Evolutionary conservation across 2,797 vertebrate genomes (phyloP).

Genomic region (Schizothorax lantsangensis): DNA sequence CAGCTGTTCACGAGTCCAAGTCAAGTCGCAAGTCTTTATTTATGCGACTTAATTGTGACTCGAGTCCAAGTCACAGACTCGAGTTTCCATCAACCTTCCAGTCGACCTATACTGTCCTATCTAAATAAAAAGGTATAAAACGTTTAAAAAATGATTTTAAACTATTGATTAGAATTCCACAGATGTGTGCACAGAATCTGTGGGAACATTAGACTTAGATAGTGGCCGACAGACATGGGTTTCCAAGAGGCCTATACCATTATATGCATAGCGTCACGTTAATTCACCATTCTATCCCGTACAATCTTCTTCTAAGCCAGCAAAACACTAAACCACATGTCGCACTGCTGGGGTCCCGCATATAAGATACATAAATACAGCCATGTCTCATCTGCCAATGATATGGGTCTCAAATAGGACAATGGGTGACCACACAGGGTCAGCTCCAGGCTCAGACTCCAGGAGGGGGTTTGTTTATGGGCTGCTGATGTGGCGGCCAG

Average conservation of each 20-base stretch:
- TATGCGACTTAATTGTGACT: too few relatives aligned
- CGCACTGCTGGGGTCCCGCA: conserved; percentile 7
- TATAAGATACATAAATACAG: conserved; percentile 29
- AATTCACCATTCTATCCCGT: neutral
- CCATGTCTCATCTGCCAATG: conserved; percentile 12
- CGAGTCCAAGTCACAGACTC: too few relatives aligned
- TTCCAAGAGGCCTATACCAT: neutral
- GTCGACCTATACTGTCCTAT: too few relatives aligned
- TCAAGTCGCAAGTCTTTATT: too few relatives aligned
- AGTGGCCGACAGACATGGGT: neutral
- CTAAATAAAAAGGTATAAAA: too few relatives aligned
- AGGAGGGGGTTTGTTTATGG: conserved; percentile 38
- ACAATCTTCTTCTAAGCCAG: neutral
- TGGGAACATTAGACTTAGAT: neutral
- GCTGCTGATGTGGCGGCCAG: conserved; percentile 36
- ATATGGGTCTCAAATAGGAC: neutral
- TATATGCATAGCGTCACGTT: neutral
- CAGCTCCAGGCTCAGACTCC: conserved; percentile 15
- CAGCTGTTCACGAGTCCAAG: too few relatives aligned
- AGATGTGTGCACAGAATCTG: neutral
- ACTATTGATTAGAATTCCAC: neutral
- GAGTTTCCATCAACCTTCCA: too few relatives aligned
- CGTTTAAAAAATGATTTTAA: neutral
- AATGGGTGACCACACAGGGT: conserved; percentile 39
- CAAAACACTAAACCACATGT: conserved; percentile 5